These are phyloP conservation scores for Spea hammondii DNA, from an alignment of 2,797 vertebrate genomes.

Conservation along the genomic window DNA sequence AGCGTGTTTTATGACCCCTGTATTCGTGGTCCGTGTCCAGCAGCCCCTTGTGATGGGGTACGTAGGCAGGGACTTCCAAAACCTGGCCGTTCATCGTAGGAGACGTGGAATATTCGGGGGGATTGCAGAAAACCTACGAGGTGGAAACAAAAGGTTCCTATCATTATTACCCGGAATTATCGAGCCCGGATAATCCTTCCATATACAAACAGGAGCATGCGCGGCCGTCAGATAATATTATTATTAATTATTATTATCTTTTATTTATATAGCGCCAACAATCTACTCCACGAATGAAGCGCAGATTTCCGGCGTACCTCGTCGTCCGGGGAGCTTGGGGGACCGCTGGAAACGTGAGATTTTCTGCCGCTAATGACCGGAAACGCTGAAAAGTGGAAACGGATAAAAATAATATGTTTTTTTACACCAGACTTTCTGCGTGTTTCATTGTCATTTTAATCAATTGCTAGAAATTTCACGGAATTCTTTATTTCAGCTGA, in stretches of 20 bases:
- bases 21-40: neutral
- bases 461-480: too few species aligned
- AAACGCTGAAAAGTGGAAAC: constrained; percentile 15
- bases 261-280: too few species aligned
- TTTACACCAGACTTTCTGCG: too few species aligned
- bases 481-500: too few species aligned
- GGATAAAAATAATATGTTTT: too few species aligned
- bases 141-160: neutral
- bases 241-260: too few species aligned
- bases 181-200: neutral
- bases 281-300: too few species aligned
- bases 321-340: constrained; percentile 16
- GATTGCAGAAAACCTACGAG: constrained; percentile 52
- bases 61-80: constrained; percentile 43
- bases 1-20: neutral
- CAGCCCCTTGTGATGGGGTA: constrained; percentile 53
- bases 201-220: too few species aligned
- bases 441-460: too few species aligned
- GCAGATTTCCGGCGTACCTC: constrained; percentile 17
- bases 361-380: constrained; percentile 19
- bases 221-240: too few species aligned
- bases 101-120: constrained; percentile 47
- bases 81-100: constrained; percentile 52
- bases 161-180: neutral
- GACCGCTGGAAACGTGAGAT: neutral